Base-by-base conservation (phyloP, 2,888 invertebrate species). In the Endotricha flammealis region DNA sequence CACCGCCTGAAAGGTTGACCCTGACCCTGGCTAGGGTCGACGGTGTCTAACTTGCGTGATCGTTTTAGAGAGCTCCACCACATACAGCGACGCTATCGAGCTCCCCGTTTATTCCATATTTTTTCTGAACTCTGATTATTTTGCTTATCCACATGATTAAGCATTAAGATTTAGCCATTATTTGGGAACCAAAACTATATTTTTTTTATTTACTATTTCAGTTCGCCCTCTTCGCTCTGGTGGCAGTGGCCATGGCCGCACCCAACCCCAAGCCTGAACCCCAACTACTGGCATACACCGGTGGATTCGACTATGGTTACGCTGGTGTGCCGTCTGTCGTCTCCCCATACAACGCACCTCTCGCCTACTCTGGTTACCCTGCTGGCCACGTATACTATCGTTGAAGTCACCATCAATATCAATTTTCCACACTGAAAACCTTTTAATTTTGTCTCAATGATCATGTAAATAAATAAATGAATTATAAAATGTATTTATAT, bases 211-310 rank as follows among this genome's bases (percentile, higher is more conserved):
- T n/a, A n/a, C n/a, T n/a, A 39, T 69, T 56, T 3, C 52, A 86
- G 86, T 54, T 80, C 50, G 61, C 74, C 23, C 50, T 86, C 39
- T 64, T 75, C 44, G 80, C 77, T 40, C 42, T 85, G 28, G 44
- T 86, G 60, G 82, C 78, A 20, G 55, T 73, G 39, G 79, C 76
- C 11, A 53, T 68, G 29, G 81, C 85, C 27, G 68, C 64, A 12
- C 76, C 77, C 9, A 61, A 49, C 28, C 60, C 64, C 0, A 48
- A 48, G 9, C 57, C 63, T 6, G 38, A 46, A 4, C 42, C 50
- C 6, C 60, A 57, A 41, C 14, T 53, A 29, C 32, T 57, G 38
- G 33, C 56, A 11, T 57, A 62, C 49, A 37, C 59, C 7, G 36
- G 50, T 2, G 59, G 56, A 5, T 28, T 57, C 8, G 60, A 65